A percentile compares a stretch with the other conserved stretches of the same genome.
These are phyloP conservation scores for Rhea pennata DNA, from an alignment of 2,113 vertebrate genomes.

Conservation along the genomic window DNA sequence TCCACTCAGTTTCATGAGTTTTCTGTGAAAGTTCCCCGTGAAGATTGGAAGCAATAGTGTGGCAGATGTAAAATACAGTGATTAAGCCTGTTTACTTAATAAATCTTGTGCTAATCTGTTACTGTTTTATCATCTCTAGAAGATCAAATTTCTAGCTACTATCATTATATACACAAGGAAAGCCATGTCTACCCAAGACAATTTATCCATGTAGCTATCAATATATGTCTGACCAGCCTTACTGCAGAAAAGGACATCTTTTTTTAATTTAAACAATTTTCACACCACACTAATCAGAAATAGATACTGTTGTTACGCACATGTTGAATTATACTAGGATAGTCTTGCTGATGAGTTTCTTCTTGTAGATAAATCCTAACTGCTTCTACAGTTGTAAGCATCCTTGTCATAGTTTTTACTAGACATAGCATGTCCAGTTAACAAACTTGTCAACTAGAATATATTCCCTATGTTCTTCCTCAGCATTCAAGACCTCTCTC, in stretches of 20 bases:
- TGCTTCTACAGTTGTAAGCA: not conserved
- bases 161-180: not conserved
- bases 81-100: not conserved
- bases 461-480: not conserved
- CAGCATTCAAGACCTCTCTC: not conserved
- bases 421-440: fast-evolving
- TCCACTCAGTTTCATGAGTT: not conserved
- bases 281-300: not conserved
- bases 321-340: not conserved
- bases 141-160: not conserved
- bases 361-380: not conserved
- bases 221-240: not conserved
- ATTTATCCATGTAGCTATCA: not conserved
- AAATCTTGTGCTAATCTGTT: not conserved
- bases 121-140: not conserved
- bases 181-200: not conserved
- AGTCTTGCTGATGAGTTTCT: not conserved
- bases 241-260: not conserved
- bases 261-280: not conserved
- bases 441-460: not conserved
- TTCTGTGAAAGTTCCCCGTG: not conserved
- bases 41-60: not conserved
- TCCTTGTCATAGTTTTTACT: not conserved
- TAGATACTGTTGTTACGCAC: no score
- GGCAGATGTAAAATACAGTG: not conserved